phyloP scores from a whole-genome alignment of 2,888 invertebrate genomes.

The Periphyllus acericola region DNA sequence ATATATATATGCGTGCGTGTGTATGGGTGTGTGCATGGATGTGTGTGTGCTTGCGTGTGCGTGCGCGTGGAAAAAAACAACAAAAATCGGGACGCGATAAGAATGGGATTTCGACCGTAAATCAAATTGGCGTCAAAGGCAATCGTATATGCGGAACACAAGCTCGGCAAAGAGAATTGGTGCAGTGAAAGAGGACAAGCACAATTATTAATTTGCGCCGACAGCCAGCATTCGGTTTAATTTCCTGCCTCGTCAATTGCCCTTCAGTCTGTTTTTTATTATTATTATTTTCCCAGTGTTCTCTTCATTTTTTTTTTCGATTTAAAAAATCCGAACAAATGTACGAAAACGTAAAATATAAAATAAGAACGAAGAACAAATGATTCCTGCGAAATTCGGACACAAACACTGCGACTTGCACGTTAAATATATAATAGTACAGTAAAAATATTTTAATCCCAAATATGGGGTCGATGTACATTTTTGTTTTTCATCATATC shows the following conservation, averaged over 20 bases:
- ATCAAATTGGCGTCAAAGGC: constrained; percentile 60
- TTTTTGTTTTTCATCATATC: neutral
- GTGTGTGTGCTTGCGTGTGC: neutral
- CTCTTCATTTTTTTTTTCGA: constrained; percentile 36
- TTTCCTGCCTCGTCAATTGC: constrained; percentile 56
- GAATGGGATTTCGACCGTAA: constrained; percentile 56
- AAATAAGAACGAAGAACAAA: neutral
- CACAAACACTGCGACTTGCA: neutral
- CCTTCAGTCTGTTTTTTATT: constrained; percentile 19
- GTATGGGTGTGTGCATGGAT: neutral
- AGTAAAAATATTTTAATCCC: too few species aligned
- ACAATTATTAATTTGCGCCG: constrained; percentile 53
- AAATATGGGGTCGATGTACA: too few species aligned
- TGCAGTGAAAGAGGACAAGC: constrained; percentile 50
- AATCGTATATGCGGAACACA: constrained; percentile 57
- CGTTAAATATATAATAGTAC: too few species aligned
- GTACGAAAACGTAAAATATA: neutral
- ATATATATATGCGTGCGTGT: neutral
- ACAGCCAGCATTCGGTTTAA: constrained; percentile 55
- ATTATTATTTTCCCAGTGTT: constrained; percentile 4
- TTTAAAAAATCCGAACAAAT: neutral
- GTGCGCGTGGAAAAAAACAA: neutral
- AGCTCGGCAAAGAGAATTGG: constrained; percentile 44
- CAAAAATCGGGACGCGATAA: constrained; percentile 48
- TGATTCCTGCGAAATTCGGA: neutral